Evolutionary conservation across 2,113 vertebrate species (phyloP), one percentile per base, ranked within the genome.

Genomic region (Hucho hucho): DNA sequence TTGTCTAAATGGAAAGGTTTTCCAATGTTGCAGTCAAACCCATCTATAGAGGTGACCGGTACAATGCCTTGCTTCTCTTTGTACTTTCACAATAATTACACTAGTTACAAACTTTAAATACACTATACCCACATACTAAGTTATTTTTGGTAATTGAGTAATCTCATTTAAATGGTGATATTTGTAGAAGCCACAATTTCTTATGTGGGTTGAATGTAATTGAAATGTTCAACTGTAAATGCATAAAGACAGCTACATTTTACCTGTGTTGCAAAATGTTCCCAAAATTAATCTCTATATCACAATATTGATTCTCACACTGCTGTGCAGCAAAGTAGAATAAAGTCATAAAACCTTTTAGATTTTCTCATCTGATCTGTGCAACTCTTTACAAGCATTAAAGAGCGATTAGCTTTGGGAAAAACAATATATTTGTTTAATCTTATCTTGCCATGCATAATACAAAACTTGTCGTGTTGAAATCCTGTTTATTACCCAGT

Each of bases 401-500:
- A 18, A 18, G 49, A 53, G 49, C 4, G 1, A 18, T 14, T 6
- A 18, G 16, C 49, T 53, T 2, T 49, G 24, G 43, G 24, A 18
- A 56, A 24, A 16, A 66, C 64, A 59, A 66, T 75, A 14, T 16
- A 43, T 83, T 11, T 12, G 14, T 29, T 69, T 83, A 81, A 28
- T 69, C 75, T 83, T 76, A n/a, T 82, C 79, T 84, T 77, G n/a
- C 24, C 32, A 43, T 69, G 61, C 73, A 25, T 26, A 67, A 83
- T 74, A n/a, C 82, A 79, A 86, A 86, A 43, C 81, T 75, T 86
- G 37, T 58, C 77, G 81, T 88, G 84, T 87, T 85, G 82, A 88
- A 88, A 85, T 81, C 63, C 72, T 89, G 71, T 79, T 87, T 75
- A 72, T 85, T 80, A 82, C 74, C 75, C 84, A 83, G 83, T 89